Conservation (phyloP, 2,797 vertebrate genomes). For the Apogon hyalosoma region DNA sequence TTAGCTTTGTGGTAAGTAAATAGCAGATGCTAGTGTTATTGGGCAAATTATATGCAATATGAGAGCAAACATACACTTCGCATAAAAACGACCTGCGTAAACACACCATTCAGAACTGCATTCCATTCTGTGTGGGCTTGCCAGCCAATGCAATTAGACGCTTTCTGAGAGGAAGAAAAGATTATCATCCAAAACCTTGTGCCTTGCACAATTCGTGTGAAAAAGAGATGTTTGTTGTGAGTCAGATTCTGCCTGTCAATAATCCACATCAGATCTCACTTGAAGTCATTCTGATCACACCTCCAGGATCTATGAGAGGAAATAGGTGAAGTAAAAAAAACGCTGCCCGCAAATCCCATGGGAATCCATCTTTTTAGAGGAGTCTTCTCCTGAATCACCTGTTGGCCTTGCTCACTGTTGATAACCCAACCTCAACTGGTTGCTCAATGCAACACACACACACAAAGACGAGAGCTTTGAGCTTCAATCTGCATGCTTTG, state of each 20-base stretch:
- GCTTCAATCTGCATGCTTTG: slow-evolving; percentile 76
- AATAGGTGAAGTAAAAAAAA: slow-evolving; percentile 50
- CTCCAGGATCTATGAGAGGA: slow-evolving; percentile 76
- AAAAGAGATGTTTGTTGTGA: slow-evolving; percentile 66
- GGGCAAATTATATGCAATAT: slow-evolving; percentile 85
- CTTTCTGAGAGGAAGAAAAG: slow-evolving; percentile 82
- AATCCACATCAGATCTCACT: slow-evolving; percentile 67
- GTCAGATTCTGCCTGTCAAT: slow-evolving; percentile 70
- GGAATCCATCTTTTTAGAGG: slow-evolving; percentile 63
- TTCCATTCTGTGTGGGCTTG: slow-evolving; percentile 83
- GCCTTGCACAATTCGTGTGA: slow-evolving; percentile 70
- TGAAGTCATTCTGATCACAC: slow-evolving; percentile 72
- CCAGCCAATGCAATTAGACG: slow-evolving; percentile 81
- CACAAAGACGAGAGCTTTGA: slow-evolving; percentile 63
- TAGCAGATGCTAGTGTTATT: slow-evolving; percentile 81
- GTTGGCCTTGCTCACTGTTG: slow-evolving; percentile 62
- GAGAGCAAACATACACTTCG: slow-evolving; percentile 79
- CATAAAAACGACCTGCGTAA: slow-evolving; percentile 79
- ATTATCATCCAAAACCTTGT: slow-evolving; percentile 77
- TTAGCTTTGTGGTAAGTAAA: slow-evolving; percentile 77
- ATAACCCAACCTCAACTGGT: slow-evolving; percentile 59
- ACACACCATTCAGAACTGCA: slow-evolving; percentile 80
- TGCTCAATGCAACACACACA: slow-evolving; percentile 53
- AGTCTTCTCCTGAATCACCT: slow-evolving; percentile 75
- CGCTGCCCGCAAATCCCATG: slow-evolving; percentile 72